Conservation (phyloP, 2,797 vertebrate species). For the Sparus aurata region DNA sequence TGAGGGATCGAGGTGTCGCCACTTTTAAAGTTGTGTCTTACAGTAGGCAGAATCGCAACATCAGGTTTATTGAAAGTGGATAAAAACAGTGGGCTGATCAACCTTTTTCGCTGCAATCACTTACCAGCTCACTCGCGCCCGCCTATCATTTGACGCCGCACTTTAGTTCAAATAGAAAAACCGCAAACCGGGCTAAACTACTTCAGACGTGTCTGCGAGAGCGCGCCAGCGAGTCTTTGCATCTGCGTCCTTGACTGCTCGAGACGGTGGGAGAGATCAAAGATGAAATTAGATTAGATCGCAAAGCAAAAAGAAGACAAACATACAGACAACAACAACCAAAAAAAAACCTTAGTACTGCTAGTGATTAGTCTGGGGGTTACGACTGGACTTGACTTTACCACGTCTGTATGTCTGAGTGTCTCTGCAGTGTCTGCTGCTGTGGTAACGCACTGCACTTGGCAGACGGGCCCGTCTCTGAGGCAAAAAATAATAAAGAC, state of each 20-base stretch:
- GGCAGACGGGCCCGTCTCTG: conserved; percentile 36
- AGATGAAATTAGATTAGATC: conserved; percentile 50
- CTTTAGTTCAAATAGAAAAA: conserved; percentile 10
- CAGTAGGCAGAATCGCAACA: background rate
- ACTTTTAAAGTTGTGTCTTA: background rate
- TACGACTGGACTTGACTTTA: conserved; percentile 19
- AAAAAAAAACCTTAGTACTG: conserved; percentile 6
- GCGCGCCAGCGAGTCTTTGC: background rate
- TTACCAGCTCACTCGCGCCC: conserved; percentile 22
- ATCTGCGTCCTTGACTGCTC: conserved; percentile 41
- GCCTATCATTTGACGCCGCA: background rate
- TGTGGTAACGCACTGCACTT: conserved; percentile 61
- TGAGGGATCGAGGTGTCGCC: background rate
- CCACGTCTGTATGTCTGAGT: conserved; percentile 43
- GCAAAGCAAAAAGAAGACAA: conserved; percentile 27
- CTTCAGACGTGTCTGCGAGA: conserved; percentile 9
- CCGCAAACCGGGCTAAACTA: conserved; percentile 5
- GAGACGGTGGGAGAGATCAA: conserved; percentile 31
- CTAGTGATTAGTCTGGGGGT: conserved; percentile 30
- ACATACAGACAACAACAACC: conserved; percentile 17
- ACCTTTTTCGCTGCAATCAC: conserved; percentile 29
- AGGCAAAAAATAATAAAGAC: conserved; percentile 65
- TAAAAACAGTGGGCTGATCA: conserved; percentile 3
- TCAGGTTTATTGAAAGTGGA: background rate
- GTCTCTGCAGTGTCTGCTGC: conserved; percentile 75